These are phyloP conservation scores for Limnodromus scolopaceus DNA, from an alignment of 2,797 vertebrate genomes.

Conservation along the genomic window DNA sequence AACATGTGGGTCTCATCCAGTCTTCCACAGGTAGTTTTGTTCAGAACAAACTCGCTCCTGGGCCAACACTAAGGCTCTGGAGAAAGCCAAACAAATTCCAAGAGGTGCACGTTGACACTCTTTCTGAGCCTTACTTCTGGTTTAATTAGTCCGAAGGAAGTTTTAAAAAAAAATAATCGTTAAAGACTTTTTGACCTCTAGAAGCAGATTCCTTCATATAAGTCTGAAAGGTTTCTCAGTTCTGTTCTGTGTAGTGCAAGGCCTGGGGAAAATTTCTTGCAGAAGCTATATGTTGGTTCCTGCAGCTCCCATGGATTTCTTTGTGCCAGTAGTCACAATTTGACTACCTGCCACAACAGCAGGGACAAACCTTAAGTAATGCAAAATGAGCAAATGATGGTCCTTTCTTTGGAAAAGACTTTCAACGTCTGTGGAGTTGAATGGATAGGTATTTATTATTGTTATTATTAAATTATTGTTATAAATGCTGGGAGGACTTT, in stretches of 20 bases:
- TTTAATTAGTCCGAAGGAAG: not conserved
- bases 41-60: not conserved
- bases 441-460: not conserved
- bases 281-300: not conserved
- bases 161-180: not conserved
- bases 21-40: not conserved
- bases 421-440: not conserved
- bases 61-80: not conserved
- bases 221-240: not conserved
- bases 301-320: not conserved
- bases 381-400: not conserved
- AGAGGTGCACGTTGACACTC: not conserved
- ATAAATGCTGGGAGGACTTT: not conserved
- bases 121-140: not conserved
- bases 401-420: not conserved
- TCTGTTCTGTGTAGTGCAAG: not conserved
- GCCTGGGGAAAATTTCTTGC: not conserved
- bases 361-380: not conserved
- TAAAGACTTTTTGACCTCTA: not conserved
- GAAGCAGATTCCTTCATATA: not conserved
- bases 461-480: not conserved
- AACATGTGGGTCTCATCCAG: not conserved
- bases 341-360: not conserved
- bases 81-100: not conserved
- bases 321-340: not conserved